Evolutionary conservation across 1,140 invertebrate genomes (phyloP).

Genomic region (Lepidostoma basale): DNA sequence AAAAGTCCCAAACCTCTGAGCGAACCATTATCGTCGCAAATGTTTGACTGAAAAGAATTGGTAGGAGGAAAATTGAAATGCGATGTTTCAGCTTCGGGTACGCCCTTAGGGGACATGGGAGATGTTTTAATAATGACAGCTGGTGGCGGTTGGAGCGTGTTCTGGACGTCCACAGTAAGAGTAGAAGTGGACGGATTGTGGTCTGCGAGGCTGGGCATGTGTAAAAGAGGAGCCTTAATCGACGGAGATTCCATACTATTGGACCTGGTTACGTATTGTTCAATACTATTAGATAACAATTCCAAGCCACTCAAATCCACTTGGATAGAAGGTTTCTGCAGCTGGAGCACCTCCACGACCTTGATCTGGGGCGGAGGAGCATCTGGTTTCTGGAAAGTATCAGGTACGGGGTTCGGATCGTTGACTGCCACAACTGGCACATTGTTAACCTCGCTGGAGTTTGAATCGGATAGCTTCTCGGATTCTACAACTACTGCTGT

Average conservation of each 20-base stretch:
- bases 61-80: conserved; percentile 55
- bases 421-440: not conserved
- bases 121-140: conserved; percentile 55
- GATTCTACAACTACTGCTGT: not conserved
- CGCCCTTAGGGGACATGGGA: conserved; percentile 54
- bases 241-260: conserved; percentile 44
- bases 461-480: not conserved
- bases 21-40: conserved; percentile 43
- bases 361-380: not conserved
- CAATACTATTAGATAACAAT: conserved; percentile 81
- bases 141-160: conserved; percentile 39
- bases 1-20: conserved; percentile 78
- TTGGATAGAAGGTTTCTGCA: conserved; percentile 36
- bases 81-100: conserved; percentile 48
- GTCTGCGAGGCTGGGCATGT: conserved; percentile 35
- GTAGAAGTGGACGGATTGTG: conserved; percentile 12
- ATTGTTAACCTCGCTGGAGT: not conserved
- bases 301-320: conserved; percentile 81
- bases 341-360: not conserved
- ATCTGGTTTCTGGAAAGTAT: conserved; percentile 8
- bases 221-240: not conserved
- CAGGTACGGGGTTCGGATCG: not conserved
- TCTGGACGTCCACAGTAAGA: conserved; percentile 31
- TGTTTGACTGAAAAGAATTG: conserved; percentile 42
- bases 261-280: conserved; percentile 67